Conservation (phyloP, 2,113 vertebrate species). For the Eulemur rufifrons region DNA sequence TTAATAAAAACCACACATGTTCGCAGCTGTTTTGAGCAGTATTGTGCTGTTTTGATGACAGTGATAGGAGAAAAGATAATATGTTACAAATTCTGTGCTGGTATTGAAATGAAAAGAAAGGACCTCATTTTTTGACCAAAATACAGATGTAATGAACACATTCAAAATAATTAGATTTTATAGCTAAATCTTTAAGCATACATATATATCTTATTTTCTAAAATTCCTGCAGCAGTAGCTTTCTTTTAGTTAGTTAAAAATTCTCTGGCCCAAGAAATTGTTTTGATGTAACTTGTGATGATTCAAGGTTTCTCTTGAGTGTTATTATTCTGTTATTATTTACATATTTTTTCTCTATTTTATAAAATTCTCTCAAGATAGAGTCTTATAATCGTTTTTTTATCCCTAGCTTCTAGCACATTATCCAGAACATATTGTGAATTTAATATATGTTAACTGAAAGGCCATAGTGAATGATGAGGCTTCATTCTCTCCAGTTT, state of each 20-base stretch:
- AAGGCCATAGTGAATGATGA: not conserved
- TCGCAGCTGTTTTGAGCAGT: not conserved
- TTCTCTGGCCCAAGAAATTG: not conserved
- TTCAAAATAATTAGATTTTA: conserved; percentile 21
- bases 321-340: not conserved
- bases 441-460: conserved; percentile 15
- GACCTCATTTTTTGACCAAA: not conserved
- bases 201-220: conserved; percentile 5
- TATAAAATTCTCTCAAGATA: not conserved
- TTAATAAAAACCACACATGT: not conserved
- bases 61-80: not conserved
- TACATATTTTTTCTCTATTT: not conserved
- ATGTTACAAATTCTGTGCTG: not conserved
- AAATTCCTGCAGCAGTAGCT: not conserved
- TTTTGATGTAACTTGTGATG: conserved; percentile 16
- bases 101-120: conserved; percentile 3
- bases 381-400: conserved; percentile 22
- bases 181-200: not conserved
- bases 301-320: conserved; percentile 37
- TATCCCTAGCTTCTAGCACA: not conserved
- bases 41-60: not conserved
- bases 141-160: conserved; percentile 18
- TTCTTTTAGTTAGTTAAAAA: conserved; percentile 16
- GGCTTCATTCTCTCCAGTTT: not conserved
- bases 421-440: not conserved